Conservation (phyloP, 2,888 invertebrate species). For the Latrodectus elegans region DNA sequence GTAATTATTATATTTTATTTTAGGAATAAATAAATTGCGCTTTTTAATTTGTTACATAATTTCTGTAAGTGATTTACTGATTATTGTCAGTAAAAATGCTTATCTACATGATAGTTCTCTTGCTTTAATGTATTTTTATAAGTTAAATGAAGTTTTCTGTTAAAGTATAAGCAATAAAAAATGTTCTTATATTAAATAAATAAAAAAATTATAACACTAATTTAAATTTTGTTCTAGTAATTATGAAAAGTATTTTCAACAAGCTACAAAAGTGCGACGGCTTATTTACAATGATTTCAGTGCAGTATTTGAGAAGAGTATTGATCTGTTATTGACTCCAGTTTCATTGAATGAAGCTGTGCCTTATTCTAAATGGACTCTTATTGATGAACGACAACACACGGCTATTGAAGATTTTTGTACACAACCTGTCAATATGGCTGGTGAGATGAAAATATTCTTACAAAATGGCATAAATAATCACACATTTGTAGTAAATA, state of each 20-base stretch:
- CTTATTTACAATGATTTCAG: constrained; percentile 91
- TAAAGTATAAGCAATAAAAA: neutral
- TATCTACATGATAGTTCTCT: neutral
- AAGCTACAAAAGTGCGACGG: constrained; percentile 91
- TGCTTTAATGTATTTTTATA: neutral
- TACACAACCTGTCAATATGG: constrained; percentile 97
- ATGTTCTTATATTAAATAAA: neutral
- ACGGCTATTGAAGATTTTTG: constrained; percentile 90
- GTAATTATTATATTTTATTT: no score
- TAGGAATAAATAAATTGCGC: no score
- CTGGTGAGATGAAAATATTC: constrained; percentile 79
- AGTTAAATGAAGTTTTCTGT: no score
- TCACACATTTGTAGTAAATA: no score
- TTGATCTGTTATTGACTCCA: constrained; percentile 91
- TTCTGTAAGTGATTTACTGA: neutral
- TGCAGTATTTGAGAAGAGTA: constrained; percentile 82
- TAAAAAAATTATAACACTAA: neutral
- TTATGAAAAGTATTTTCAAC: constrained; percentile 91
- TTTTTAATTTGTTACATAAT: no score
- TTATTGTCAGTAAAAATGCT: neutral
- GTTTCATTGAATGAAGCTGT: constrained; percentile 93
- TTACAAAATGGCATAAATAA: neutral
- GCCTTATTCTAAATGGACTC: constrained; percentile 80
- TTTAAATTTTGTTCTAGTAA: constrained; percentile 78
- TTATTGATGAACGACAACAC: constrained; percentile 87